Evolutionary conservation across 2,888 invertebrate species (phyloP).

Genomic region (Strigamia crassipes): DNA sequence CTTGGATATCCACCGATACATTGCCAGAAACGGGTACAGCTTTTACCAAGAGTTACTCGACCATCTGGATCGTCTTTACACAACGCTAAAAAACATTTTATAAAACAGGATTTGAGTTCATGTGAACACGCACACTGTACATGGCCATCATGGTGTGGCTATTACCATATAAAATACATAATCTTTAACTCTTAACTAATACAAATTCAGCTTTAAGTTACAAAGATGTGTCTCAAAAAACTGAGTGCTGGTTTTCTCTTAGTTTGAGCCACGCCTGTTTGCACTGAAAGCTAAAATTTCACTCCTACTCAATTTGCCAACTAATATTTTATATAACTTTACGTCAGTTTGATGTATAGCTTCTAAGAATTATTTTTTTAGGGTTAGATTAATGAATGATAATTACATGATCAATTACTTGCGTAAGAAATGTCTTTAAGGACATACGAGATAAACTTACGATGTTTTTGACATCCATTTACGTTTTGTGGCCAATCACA

Average conservation of each 20-base stretch:
- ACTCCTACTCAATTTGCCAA: no score
- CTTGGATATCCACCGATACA: slow-evolving; percentile 92
- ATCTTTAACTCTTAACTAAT: no score
- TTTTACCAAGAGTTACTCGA: slow-evolving; percentile 87
- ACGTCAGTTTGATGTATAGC: not conserved
- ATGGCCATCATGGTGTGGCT: no score
- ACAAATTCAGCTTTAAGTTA: not conserved
- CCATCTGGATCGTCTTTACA: slow-evolving; percentile 91
- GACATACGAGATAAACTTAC: slow-evolving; percentile 66
- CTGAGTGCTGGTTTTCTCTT: not conserved
- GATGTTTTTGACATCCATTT: slow-evolving; percentile 90
- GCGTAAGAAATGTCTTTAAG: not conserved
- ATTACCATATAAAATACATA: not conserved
- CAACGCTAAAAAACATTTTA: slow-evolving; percentile 69
- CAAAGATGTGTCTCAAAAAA: not conserved
- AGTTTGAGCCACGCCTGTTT: not conserved
- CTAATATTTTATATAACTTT: not conserved
- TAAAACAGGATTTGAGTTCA: not conserved
- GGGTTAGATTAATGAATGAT: not conserved
- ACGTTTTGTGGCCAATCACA: slow-evolving; percentile 95
- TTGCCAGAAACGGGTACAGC: slow-evolving; percentile 92
- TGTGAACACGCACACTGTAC: not conserved
- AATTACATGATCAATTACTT: slow-evolving; percentile 18
- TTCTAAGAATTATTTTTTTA: not conserved
- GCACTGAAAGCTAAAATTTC: no score